phyloP scores from a whole-genome alignment of 2,888 invertebrate species.

The Orthonychiurus folsomi region DNA sequence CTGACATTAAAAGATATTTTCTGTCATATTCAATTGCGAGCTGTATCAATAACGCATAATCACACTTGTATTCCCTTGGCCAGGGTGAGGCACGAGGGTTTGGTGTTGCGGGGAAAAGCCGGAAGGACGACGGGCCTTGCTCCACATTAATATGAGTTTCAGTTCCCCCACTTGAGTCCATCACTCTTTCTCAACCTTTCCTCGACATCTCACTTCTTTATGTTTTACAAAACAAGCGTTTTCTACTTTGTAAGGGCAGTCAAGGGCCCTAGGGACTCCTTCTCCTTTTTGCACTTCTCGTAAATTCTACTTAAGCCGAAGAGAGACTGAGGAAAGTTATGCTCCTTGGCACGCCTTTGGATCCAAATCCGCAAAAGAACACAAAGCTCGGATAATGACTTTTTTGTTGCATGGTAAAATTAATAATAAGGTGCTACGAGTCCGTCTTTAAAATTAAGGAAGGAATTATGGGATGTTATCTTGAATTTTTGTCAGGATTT shows the following conservation, averaged over 20 bases:
- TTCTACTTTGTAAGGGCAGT: not conserved
- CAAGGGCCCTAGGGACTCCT: not conserved
- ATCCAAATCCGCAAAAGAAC: too few relatives aligned
- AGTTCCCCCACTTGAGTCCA: not conserved
- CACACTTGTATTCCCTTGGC: slow-evolving; percentile 15
- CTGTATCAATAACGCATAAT: slow-evolving; percentile 30
- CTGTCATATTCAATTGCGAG: slow-evolving; percentile 28
- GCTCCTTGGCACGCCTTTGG: too few relatives aligned
- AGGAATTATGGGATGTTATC: too few relatives aligned
- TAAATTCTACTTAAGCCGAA: not conserved
- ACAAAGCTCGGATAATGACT: too few relatives aligned
- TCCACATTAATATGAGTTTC: not conserved
- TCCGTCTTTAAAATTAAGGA: too few relatives aligned
- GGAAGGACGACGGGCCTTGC: not conserved
- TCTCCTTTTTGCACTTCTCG: not conserved
- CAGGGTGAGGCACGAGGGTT: too few relatives aligned
- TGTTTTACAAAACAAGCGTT: too few relatives aligned
- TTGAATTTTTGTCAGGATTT: too few relatives aligned
- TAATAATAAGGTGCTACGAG: too few relatives aligned
- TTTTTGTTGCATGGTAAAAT: too few relatives aligned
- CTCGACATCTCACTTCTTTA: not conserved
- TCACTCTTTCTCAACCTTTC: not conserved
- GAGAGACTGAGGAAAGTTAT: too few relatives aligned
- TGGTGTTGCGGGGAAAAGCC: not conserved
- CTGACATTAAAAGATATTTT: slow-evolving; percentile 31